Evolutionary conservation across 2,797 vertebrate genomes (phyloP), one percentile per base, ranked within the genome.

Genomic region (Sciaenops ocellatus): DNA sequence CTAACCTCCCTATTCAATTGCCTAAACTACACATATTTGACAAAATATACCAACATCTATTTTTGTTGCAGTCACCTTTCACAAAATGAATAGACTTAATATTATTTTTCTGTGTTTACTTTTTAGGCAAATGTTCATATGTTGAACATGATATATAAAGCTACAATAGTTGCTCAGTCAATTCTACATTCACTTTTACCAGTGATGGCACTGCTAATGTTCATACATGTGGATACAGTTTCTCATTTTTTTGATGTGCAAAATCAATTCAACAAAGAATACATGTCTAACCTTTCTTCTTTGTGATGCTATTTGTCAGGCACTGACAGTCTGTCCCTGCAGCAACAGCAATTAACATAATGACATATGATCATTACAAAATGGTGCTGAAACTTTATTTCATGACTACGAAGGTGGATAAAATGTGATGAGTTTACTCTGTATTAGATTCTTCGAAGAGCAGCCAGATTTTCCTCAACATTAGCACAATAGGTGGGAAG

Each of bases 261-360:
- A 22, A 65, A 54, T 67, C 9, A 4, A 4, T 38, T n/a, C 26
- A 44, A 30, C 41, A 65, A 5, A n/a, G 24, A 66, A 48, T 71
- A 38, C 2, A 74, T 57, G 65, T 62, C 20, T 47, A 20, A 47
- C 46, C 12, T 48, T 30, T 18, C 3, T 24, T 47, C 69, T 56
- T 59, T 68, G 13, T 56, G 3, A 54, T 8, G 7, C 34, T 20
- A 11, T 16, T 16, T 64, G 46, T 59, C 59, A 65, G n/a, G 12
- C 69, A 52, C 47, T 7, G 30, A 34, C 28, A 5, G 30, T 70
- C 28, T 69, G 46, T 34, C 61, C 28, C 24, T 77, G 73, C 34
- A 38, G 81, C 59, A 76, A 63, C 10, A 55, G 42, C 20, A 84
- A 85, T 83, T 71, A 79, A 64, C 68, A 70, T 52, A 82, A 83